Base-by-base conservation (phyloP, 2,888 invertebrate genomes). In the Meiosimyza decipiens region DNA sequence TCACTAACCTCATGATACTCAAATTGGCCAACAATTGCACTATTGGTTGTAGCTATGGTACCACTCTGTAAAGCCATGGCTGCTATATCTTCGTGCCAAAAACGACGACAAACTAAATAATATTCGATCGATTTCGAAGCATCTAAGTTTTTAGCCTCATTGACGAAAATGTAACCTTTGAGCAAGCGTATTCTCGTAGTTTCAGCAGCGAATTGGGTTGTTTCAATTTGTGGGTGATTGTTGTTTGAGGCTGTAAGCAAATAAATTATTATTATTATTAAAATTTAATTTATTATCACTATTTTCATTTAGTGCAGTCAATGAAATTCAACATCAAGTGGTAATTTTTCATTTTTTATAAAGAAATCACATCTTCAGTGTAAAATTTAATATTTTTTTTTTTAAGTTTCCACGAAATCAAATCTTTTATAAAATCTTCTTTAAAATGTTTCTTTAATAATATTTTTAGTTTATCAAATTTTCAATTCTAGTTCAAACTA, bases 111-210 rank as follows among this genome's bases (percentile, higher is more conserved):
- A 11, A 79, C 78, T 55, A 79, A 78, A 75, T 81, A 83, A 76
- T 79, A 80, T 59, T 79, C 80, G 49, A 70, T 15, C 22, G 71
- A 9, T 9, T 69, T 55, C 70, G 72, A 73, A 4, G 69, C 62
- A 22, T 77, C 68, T 6, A 84, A 63, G 54, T 82, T 77, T 40
- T 82, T 81, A 16, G 82, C 79, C 71, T 83, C 81, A 57, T 80
- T 82, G 67, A 81, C 83, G 75, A 80, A 82, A n/a, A 86, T 78
- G 6, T 85, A 80, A 50, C 86, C 86, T 51, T 84, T 82, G 16
- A 85, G 78, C 51, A 85, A 77, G 22, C 83, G 82, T 55, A 83
- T 80, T 75, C 83, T 84, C 3, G 78, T 79, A 50, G 84, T 84
- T 76, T 84, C 84, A 55, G 80, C 82, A 76, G 80, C 82, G 74